These are phyloP conservation scores for Drosophila sulfurigaster DNA, from an alignment of 1,140 invertebrate genomes.

Conservation along the genomic window DNA sequence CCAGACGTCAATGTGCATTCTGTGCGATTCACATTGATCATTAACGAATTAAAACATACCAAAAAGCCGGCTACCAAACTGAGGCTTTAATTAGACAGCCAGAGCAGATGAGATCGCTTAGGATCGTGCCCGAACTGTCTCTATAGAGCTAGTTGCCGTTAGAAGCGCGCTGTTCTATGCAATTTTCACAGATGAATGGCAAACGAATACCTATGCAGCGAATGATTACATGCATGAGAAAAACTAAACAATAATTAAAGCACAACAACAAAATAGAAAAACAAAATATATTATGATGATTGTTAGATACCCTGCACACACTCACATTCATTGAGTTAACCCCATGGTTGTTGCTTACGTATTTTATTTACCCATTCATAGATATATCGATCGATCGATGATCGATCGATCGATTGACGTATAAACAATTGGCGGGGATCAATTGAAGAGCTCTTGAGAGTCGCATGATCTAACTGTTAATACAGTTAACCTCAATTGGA, in stretches of 20 bases:
- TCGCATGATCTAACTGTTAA: conserved; percentile 53
- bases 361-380: conserved; percentile 8
- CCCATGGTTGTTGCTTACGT: conserved; percentile 27
- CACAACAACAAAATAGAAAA: conserved; percentile 8
- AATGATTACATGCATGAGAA: conserved; percentile 68
- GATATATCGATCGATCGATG: conserved; percentile 29
- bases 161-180: conserved; percentile 36
- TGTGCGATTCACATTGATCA: conserved; percentile 1
- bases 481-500: conserved; percentile 67
- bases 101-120: conserved; percentile 3
- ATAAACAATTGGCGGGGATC: conserved; percentile 51
- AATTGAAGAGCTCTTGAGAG: conserved; percentile 64
- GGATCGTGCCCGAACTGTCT: conserved; percentile 16
- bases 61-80: conserved; percentile 12
- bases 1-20: conserved; percentile 50
- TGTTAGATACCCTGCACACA: conserved; percentile 28
- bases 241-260: conserved; percentile 51
- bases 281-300: conserved; percentile 28
- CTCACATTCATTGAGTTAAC: neutral
- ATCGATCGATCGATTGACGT: conserved; percentile 59
- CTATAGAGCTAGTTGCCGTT: conserved; percentile 33
- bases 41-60: conserved; percentile 26
- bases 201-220: conserved; percentile 28
- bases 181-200: conserved; percentile 64
- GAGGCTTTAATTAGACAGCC: conserved; percentile 46